Percentiles rank a stretch among this genome's conserved stretches.
Evolutionary conservation across 2,797 vertebrate species (phyloP).

Genomic region (Oophaga sylvatica): DNA sequence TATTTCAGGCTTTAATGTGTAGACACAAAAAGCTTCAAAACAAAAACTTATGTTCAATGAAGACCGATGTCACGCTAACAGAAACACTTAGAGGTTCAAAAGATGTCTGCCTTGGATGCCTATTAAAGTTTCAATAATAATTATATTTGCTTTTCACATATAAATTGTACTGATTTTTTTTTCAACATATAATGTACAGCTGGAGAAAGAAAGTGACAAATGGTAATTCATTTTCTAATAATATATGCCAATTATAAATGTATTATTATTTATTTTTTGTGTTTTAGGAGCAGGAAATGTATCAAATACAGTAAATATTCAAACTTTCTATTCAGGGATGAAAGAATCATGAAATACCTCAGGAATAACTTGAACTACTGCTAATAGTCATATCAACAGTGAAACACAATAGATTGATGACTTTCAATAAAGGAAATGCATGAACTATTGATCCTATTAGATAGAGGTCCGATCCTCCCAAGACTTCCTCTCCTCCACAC

Average conservation of each 20-base stretch:
- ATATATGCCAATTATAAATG: background rate
- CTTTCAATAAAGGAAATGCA: too few species aligned
- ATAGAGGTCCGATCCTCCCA: too few species aligned
- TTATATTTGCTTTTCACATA: background rate
- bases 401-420: too few species aligned
- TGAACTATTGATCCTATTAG: too few species aligned
- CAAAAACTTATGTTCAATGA: constrained; percentile 33
- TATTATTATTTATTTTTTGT: background rate
- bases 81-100: constrained; percentile 18
- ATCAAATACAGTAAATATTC: background rate
- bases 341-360: background rate
- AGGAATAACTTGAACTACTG: too few species aligned
- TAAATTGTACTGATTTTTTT: background rate
- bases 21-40: constrained; percentile 39
- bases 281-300: background rate
- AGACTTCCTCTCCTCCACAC: too few species aligned
- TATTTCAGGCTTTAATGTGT: constrained; percentile 33
- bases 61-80: constrained; percentile 38
- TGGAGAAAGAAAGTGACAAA: constrained; percentile 13
- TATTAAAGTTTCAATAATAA: constrained; percentile 10
- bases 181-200: background rate
- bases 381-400: too few species aligned
- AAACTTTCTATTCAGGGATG: background rate
- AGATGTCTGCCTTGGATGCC: background rate
- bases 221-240: background rate